Evolutionary conservation across 2,888 invertebrate genomes (phyloP).

Genomic region (Exephanes ischioxanthus): DNA sequence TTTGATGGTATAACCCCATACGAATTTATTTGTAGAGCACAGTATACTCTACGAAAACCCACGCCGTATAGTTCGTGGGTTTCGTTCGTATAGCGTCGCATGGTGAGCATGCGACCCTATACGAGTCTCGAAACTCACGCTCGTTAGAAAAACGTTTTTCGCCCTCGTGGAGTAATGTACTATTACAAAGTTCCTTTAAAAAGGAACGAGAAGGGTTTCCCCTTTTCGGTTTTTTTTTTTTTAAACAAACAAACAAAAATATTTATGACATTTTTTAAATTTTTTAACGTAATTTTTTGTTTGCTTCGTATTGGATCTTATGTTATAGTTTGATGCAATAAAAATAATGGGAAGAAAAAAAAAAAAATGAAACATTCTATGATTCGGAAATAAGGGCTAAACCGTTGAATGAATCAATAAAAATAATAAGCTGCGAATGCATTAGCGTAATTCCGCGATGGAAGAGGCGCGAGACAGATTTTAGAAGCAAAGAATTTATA

Average conservation of each 20-base stretch:
- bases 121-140: too few relatives aligned
- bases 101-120: too few relatives aligned
- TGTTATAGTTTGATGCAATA: background rate
- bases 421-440: slow-evolving; percentile 55
- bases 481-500: slow-evolving; percentile 12
- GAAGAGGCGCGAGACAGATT: slow-evolving; percentile 42
- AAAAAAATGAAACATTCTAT: background rate
- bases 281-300: background rate
- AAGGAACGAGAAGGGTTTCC: too few relatives aligned
- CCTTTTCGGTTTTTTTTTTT: too few relatives aligned
- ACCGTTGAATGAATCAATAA: slow-evolving; percentile 40
- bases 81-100: too few relatives aligned
- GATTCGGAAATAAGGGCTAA: slow-evolving; percentile 13
- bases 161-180: too few relatives aligned
- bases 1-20: background rate
- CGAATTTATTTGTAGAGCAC: background rate
- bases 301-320: background rate
- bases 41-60: background rate
- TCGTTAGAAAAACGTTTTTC: too few relatives aligned
- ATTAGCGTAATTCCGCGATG: slow-evolving; percentile 61
- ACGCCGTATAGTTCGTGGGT: background rate
- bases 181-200: too few relatives aligned
- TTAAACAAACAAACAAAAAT: too few relatives aligned
- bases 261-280: too few relatives aligned
- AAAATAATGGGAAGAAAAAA: background rate